Conservation (phyloP, 1,140 invertebrate species). For the Apis florea region DNA sequence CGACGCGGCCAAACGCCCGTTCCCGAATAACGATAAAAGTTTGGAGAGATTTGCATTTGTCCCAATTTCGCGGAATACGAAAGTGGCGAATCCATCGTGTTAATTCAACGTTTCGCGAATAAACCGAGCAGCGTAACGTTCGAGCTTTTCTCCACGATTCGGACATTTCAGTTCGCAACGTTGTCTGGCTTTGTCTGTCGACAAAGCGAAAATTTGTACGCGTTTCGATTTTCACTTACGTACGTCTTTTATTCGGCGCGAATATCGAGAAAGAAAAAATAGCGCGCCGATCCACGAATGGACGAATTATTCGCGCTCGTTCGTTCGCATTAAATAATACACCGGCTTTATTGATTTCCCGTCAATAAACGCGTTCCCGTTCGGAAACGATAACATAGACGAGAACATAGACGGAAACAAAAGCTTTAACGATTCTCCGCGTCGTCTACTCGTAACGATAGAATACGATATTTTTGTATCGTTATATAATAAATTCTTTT, state of each 20-base stretch:
- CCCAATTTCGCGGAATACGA: not conserved
- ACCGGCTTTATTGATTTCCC: conserved; percentile 31
- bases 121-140: not conserved
- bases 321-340: conserved; percentile 31
- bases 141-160: not conserved
- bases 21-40: not conserved
- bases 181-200: not conserved
- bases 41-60: not conserved
- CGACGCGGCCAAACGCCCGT: not conserved
- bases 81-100: not conserved
- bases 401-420: conserved; percentile 23
- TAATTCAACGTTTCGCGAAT: not conserved
- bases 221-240: too few relatives aligned
- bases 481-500: too few relatives aligned
- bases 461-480: too few relatives aligned
- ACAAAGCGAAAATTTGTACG: conserved; percentile 4
- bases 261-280: not conserved
- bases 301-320: not conserved
- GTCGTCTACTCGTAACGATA: not conserved
- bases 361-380: conserved; percentile 13
- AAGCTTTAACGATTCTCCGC: not conserved
- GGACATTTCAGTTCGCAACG: not conserved
- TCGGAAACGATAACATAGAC: not conserved
- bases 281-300: not conserved
- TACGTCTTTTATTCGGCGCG: not conserved